Percentiles rank a stretch among this genome's conserved stretches.
These are phyloP conservation scores for Aphidius colemani DNA, from an alignment of 2,888 invertebrate genomes.

Conservation along the genomic window DNA sequence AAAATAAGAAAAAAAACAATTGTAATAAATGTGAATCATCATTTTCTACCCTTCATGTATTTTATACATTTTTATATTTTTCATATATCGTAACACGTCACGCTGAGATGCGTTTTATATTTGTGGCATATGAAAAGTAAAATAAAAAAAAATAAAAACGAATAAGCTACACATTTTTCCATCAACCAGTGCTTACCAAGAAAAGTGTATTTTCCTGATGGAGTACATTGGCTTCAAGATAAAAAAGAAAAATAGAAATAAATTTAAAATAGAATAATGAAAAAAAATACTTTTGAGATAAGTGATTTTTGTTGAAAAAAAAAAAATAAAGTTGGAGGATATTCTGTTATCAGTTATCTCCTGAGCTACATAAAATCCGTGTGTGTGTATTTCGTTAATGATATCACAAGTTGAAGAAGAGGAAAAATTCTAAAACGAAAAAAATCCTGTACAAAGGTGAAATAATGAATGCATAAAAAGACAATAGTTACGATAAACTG, in stretches of 20 bases:
- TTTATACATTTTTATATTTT: constrained; percentile 16
- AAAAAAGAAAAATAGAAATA: neutral
- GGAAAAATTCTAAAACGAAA: too few species aligned
- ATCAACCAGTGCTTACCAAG: neutral
- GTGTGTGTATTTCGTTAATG: too few species aligned
- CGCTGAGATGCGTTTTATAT: neutral
- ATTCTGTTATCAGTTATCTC: too few species aligned
- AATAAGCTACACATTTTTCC: neutral
- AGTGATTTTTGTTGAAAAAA: constrained; percentile 21
- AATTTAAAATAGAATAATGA: constrained; percentile 10
- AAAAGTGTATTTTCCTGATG: constrained; percentile 19
- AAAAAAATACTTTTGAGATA: constrained; percentile 26
- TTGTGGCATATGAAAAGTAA: constrained; percentile 22
- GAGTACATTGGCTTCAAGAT: constrained; percentile 30
- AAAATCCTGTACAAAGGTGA: too few species aligned
- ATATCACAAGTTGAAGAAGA: too few species aligned
- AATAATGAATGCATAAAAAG: too few species aligned
- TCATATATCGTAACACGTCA: too few species aligned
- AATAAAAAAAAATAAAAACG: constrained; percentile 13
- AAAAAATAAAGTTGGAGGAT: neutral
- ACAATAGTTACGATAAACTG: too few species aligned
- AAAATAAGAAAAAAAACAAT: constrained; percentile 25
- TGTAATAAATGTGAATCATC: constrained; percentile 26
- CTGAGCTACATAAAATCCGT: too few species aligned
- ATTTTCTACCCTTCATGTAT: constrained; percentile 14